A percentile compares a stretch with the other conserved stretches of the same genome.
Evolutionary conservation across 1,140 invertebrate genomes (phyloP).

Genomic region (Aphelinus certus): DNA sequence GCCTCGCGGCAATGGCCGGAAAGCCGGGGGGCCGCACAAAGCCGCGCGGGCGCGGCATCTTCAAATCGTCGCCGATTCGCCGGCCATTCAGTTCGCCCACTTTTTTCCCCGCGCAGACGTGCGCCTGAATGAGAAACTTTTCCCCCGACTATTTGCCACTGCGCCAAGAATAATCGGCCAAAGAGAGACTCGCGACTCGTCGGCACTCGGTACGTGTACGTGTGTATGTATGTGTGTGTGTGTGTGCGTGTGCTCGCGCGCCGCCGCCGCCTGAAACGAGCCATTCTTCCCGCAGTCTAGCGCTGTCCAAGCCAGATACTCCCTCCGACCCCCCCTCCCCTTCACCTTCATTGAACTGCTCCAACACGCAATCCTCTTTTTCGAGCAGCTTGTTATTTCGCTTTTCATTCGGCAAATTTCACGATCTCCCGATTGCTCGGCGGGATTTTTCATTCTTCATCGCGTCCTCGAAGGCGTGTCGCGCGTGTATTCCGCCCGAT

Average conservation of each 20-base stretch:
- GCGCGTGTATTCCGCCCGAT: too few species aligned
- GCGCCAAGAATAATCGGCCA: slow-evolving; percentile 45
- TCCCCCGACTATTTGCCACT: slow-evolving; percentile 49
- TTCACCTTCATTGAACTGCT: too few species aligned
- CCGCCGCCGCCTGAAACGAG: not conserved
- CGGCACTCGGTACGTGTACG: slow-evolving; percentile 14
- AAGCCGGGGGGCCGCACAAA: too few species aligned
- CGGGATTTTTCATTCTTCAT: too few species aligned
- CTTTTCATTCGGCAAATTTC: too few species aligned
- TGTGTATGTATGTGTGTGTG: not conserved
- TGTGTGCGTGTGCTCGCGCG: not conserved
- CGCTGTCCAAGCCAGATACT: too few species aligned
- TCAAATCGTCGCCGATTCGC: slow-evolving; percentile 1
- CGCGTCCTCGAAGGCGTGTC: too few species aligned
- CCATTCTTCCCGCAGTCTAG: slow-evolving; percentile 39
- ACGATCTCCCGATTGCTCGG: too few species aligned
- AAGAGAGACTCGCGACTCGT: slow-evolving; percentile 19
- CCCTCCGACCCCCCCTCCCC: too few species aligned
- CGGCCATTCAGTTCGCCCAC: slow-evolving; percentile 1
- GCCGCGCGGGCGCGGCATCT: not conserved
- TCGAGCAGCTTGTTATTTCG: too few species aligned
- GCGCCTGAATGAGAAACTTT: not conserved
- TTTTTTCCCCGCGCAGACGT: not conserved
- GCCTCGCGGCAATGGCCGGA: too few species aligned
- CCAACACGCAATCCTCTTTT: too few species aligned